Base-by-base conservation (phyloP, 1,140 invertebrate species). In the Drosophila cardini region DNA sequence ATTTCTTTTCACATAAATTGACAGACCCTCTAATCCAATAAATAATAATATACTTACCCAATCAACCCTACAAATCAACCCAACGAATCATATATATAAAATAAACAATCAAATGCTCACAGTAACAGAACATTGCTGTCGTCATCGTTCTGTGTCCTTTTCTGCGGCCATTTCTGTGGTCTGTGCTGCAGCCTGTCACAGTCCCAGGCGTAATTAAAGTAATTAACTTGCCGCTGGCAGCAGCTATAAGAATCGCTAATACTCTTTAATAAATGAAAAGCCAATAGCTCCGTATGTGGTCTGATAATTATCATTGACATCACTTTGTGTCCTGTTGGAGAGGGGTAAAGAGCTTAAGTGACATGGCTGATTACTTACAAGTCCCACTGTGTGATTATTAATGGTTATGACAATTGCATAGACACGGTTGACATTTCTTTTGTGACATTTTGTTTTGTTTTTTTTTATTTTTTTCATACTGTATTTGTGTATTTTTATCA, bases 401-500 rank as follows among this genome's bases (percentile, higher is more conserved):
- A 56, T 42, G 34, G 34, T 57, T 52, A 69, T 36, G 56, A 46
- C 42, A 68, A 68, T 16, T 68, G 64, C 18, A 67, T n/a, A 26
- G 21, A 5, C 1, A n/a, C 21, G 40, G 13, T 21, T 18, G n/a
- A 69, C 26, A 15, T 67, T 16, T 72, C 67, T 16, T 72, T 42
- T 70, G 64, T 89, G 67, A 53, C 76, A 69, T 89, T 80, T n/a
- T n/a, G n/a, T n/a, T n/a, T n/a, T n/a, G n/a, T n/a, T n/a, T n/a
- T n/a, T n/a, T n/a, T n/a, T n/a, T n/a, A n/a, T n/a, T n/a, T n/a
- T n/a, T n/a, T n/a, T 67, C 84, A 80, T 87, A 87, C 68, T 89
- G 84, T 83, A 83, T 86, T 86, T 89, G 84, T 80, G 84, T 83
- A 76, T 90, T 86, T 86, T 70, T 83, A 57, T 80, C 58, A 75